phyloP scores from a whole-genome alignment of 2,797 vertebrate species.

The Phataginus tetradactyla region DNA sequence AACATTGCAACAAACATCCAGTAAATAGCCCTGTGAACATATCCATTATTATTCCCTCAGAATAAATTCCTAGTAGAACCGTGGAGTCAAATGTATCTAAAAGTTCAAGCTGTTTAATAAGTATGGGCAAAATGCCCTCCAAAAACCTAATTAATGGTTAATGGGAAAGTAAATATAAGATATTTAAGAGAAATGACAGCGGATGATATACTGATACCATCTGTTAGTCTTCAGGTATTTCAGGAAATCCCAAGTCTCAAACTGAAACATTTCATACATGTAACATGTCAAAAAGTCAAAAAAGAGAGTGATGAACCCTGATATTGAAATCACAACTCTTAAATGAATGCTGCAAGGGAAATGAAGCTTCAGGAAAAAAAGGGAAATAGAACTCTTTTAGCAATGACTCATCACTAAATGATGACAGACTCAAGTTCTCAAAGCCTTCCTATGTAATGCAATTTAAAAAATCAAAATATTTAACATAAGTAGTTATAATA shows the following conservation, averaged over 20 bases:
- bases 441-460: neutral
- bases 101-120: neutral
- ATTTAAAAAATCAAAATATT: neutral
- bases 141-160: neutral
- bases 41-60: neutral
- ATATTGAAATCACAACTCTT: neutral
- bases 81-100: neutral
- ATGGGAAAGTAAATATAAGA: neutral
- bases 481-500: neutral
- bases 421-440: neutral
- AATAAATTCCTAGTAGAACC: constrained; percentile 5
- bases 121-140: neutral
- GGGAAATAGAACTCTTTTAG: neutral
- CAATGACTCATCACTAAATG: neutral
- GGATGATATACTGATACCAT: neutral
- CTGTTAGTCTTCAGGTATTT: neutral
- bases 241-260: neutral
- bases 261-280: neutral
- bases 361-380: neutral
- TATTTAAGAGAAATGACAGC: constrained; percentile 30
- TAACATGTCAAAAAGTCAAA: neutral
- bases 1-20: neutral
- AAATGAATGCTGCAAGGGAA: neutral
- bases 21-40: neutral
- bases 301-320: neutral